Evolutionary conservation across 2,888 invertebrate genomes (phyloP).

Genomic region (Bruchidius siliquastri): DNA sequence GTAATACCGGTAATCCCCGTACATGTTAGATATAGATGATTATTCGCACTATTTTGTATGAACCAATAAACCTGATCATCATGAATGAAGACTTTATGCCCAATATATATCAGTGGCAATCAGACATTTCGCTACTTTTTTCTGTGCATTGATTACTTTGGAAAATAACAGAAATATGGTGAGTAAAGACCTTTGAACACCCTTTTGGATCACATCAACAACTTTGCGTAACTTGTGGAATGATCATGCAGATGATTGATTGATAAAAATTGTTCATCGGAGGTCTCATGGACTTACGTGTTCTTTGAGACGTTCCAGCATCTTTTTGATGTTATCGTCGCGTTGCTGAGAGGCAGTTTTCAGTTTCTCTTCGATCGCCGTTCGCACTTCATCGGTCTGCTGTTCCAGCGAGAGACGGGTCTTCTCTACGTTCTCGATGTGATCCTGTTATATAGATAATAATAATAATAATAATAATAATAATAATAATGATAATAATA

Average conservation of each 20-base stretch:
- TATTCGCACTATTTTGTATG: no score
- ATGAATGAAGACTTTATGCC: no score
- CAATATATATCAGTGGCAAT: no score
- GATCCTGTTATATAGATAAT: slow-evolving; percentile 42
- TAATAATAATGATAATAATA: no score
- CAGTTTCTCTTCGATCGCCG: slow-evolving; percentile 83
- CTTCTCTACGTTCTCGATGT: slow-evolving; percentile 62
- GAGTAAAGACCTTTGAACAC: neutral
- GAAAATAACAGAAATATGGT: no score
- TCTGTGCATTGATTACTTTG: no score
- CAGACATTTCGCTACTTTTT: no score
- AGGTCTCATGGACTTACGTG: slow-evolving; percentile 62
- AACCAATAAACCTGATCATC: no score
- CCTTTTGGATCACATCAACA: neutral
- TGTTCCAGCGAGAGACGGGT: slow-evolving; percentile 75
- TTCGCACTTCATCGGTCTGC: slow-evolving; percentile 80
- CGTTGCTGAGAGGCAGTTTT: slow-evolving; percentile 83
- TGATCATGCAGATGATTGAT: neutral
- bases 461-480: neutral
- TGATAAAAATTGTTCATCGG: neutral
- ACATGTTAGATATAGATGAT: no score
- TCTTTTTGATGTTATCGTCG: slow-evolving; percentile 86
- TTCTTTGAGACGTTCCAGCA: slow-evolving; percentile 85
- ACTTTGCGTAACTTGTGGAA: neutral
- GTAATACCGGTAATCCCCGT: no score